Evolutionary conservation across 1,140 invertebrate genomes (phyloP).

Genomic region (Drosophila mojavensis): DNA sequence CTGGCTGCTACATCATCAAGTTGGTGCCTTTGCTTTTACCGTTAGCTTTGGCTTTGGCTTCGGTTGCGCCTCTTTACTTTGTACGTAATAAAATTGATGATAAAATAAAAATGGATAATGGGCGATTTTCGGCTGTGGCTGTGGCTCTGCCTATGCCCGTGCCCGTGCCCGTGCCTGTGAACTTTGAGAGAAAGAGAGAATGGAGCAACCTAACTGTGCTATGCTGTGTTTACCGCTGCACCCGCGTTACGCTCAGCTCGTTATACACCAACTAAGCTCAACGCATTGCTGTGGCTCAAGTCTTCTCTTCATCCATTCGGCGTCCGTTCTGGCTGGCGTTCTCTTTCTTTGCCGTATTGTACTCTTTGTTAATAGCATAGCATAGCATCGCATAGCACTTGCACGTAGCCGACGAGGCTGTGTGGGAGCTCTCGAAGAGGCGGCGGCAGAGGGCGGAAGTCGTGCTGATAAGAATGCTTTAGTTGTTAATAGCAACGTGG

Average conservation of each 20-base stretch:
- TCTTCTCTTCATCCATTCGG: conserved; percentile 16
- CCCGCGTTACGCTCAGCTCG: conserved; percentile 5
- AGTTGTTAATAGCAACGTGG: conserved; percentile 64
- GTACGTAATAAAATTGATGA: conserved; percentile 79
- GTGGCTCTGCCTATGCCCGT: no score
- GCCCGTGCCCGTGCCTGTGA: background rate
- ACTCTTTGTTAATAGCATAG: conserved; percentile 38
- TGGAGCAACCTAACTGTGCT: conserved; percentile 16
- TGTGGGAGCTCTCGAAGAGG: background rate
- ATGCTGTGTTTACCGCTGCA: conserved; percentile 4
- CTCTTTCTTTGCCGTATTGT: conserved; percentile 22
- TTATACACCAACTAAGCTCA: conserved; percentile 14
- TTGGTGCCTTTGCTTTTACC: conserved; percentile 36
- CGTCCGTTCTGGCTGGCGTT: background rate
- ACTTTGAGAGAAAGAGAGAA: background rate
- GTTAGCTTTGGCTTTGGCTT: conserved; percentile 20
- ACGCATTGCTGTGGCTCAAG: conserved; percentile 8
- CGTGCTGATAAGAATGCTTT: conserved; percentile 68
- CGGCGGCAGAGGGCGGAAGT: background rate
- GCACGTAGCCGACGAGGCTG: background rate
- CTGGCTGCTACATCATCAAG: conserved; percentile 60
- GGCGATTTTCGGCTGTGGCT: conserved; percentile 64
- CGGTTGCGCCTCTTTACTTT: conserved; percentile 73
- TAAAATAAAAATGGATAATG: conserved; percentile 81
- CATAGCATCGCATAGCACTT: background rate